Percentiles rank a stretch among this genome's conserved stretches.
Evolutionary conservation across 2,797 vertebrate genomes (phyloP).

Genomic region (Hypotaenidia philippensis): DNA sequence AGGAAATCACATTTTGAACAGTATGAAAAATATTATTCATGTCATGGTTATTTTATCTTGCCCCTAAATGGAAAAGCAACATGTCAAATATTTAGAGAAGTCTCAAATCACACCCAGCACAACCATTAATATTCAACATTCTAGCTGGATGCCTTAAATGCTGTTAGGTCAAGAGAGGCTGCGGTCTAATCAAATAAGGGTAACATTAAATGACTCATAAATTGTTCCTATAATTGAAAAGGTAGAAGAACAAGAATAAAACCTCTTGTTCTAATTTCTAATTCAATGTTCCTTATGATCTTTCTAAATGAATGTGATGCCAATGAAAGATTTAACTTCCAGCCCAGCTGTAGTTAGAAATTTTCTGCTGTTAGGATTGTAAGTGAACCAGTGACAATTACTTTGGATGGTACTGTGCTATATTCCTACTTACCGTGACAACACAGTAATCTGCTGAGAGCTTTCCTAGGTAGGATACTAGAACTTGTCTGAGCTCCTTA

Average conservation of each 20-base stretch:
- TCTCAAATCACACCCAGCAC: neutral
- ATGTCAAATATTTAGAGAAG: neutral
- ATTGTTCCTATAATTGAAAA: slow-evolving; percentile 10
- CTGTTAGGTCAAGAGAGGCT: neutral
- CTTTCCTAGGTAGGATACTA: neutral
- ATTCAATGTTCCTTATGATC: neutral
- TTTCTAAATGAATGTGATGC: neutral
- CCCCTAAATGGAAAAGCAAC: neutral
- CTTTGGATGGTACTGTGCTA: neutral
- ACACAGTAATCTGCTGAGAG: neutral
- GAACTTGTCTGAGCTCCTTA: neutral
- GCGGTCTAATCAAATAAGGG: neutral
- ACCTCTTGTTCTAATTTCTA: neutral
- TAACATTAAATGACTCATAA: neutral
- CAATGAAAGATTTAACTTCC: neutral
- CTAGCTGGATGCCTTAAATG: neutral
- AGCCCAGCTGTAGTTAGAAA: neutral
- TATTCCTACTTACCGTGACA: neutral
- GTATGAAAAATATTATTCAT: neutral
- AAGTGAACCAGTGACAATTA: neutral
- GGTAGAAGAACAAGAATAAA: neutral
- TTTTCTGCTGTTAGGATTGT: neutral
- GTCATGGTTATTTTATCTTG: neutral
- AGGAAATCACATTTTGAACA: neutral
- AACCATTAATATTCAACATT: neutral